These are phyloP conservation scores for Tamias sibiricus DNA, from an alignment of 2,113 vertebrate genomes.

Conservation along the genomic window DNA sequence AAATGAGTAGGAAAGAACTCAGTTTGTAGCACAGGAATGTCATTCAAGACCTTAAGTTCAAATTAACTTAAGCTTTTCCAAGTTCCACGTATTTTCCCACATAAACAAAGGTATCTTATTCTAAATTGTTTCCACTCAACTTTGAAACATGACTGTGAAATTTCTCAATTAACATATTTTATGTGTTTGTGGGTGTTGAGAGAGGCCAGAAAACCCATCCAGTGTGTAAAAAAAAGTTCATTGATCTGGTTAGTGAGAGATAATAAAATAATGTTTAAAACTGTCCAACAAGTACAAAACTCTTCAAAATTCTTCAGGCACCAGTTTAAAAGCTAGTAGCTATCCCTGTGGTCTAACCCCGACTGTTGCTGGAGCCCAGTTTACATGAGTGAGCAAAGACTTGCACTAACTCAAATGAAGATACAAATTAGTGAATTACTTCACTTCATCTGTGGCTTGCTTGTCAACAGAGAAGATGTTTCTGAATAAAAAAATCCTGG, in stretches of 20 bases:
- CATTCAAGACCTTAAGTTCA: constrained; percentile 79
- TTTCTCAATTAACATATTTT: constrained; percentile 83
- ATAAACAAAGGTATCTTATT: constrained; percentile 84
- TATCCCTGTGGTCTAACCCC: constrained; percentile 73
- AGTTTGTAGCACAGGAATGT: constrained; percentile 57
- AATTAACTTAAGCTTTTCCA: constrained; percentile 81
- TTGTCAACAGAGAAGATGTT: background rate
- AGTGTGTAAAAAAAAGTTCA: constrained; percentile 81
- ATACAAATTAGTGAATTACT: background rate
- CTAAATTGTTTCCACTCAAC: constrained; percentile 84
- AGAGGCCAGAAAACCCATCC: constrained; percentile 83
- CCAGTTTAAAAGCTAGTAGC: constrained; percentile 66
- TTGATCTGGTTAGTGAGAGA: constrained; percentile 73
- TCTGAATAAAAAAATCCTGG: background rate
- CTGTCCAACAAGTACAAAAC: constrained; percentile 78
- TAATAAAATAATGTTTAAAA: constrained; percentile 80
- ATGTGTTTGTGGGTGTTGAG: constrained; percentile 80
- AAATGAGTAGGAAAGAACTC: constrained; percentile 39
- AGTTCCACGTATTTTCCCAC: constrained; percentile 84
- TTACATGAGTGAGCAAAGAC: constrained; percentile 69
- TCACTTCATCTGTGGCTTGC: background rate
- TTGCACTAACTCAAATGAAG: background rate
- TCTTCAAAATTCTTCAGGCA: constrained; percentile 73
- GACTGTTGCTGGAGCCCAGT: constrained; percentile 68
- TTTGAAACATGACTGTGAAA: constrained; percentile 75